Conservation (phyloP, 1,140 invertebrate genomes). For the Drosophila nasuta region DNA sequence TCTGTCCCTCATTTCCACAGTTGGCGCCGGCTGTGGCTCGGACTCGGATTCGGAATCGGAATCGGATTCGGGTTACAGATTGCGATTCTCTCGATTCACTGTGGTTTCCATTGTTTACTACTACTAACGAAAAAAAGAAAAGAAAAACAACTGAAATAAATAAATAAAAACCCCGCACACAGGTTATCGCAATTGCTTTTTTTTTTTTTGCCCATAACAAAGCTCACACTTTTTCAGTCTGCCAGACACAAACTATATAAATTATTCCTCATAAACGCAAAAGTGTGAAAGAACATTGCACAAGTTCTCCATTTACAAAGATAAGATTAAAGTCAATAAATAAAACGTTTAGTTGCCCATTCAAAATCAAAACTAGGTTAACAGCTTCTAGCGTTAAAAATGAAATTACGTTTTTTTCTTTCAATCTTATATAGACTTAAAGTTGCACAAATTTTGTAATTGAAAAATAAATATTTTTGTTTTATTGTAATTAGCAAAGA, state of each 20-base stretch:
- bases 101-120: slow-evolving; percentile 16
- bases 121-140: too few species aligned
- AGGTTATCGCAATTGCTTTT: slow-evolving; percentile 5
- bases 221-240: neutral
- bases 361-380: too few species aligned
- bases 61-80: slow-evolving; percentile 14
- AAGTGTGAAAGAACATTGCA: slow-evolving; percentile 9
- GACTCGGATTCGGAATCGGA: neutral
- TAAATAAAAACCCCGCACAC: neutral
- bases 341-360: neutral
- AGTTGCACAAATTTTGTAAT: too few species aligned
- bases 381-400: too few species aligned
- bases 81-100: neutral
- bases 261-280: neutral
- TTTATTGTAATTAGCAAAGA: too few species aligned
- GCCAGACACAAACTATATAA: slow-evolving; percentile 1
- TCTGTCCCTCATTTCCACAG: slow-evolving; percentile 2
- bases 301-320: neutral
- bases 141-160: too few species aligned
- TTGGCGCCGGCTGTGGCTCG: neutral
- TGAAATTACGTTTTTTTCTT: too few species aligned
- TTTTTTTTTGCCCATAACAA: neutral
- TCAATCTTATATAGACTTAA: too few species aligned
- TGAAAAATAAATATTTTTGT: too few species aligned
- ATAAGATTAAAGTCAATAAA: slow-evolving; percentile 1